Evolutionary conservation across 1,140 invertebrate species (phyloP), one percentile per base, ranked within the genome.

Genomic region (Saccostrea cuccullata): DNA sequence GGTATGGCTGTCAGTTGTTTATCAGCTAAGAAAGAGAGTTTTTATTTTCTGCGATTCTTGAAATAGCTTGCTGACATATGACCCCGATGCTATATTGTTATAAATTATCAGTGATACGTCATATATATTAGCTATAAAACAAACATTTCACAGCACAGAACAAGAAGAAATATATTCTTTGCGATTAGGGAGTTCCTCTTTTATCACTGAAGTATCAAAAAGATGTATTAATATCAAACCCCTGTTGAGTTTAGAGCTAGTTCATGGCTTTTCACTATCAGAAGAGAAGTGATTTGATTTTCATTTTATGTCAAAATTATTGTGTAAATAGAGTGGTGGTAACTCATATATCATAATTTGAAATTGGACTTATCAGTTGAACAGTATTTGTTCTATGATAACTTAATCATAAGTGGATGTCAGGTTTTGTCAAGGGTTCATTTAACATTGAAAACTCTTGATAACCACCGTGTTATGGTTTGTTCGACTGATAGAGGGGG

Each of bases 121-220:
- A 77, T 77, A 77, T 77, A 77, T 77, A 77, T 77, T 77, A 77
- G 70, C 70, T 77, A 77, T 77, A 77, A 77, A 77, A 77, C 70
- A 77, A 77, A 77, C 70, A 30, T 77, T 77, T 77, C 70, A 77
- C 30, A 73, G 70, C 11, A 77, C 70, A 77, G 13, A 77, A 77
- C 70, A 77, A 77, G 70, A 30, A 77, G 70, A 77, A 40, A 73
- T 73, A 73, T 73, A 73, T 73, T 73, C 47, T 36, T 36, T 15
- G 70, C 70, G 23, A 77, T 77, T 77, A 77, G 23, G 36, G 11
- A 15, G 23, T 30, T 23, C 70, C 15, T 77, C 70, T 30, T 77
- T 77, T 77, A 77, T 77, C 70, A 36, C 70, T 2, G 11, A 77
- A 77, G 70, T 77, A 30, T 77, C 70, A 73, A 73, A 26, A 77